phyloP scores from a whole-genome alignment of 2,797 vertebrate species.

The Gallinago nigripennis region DNA sequence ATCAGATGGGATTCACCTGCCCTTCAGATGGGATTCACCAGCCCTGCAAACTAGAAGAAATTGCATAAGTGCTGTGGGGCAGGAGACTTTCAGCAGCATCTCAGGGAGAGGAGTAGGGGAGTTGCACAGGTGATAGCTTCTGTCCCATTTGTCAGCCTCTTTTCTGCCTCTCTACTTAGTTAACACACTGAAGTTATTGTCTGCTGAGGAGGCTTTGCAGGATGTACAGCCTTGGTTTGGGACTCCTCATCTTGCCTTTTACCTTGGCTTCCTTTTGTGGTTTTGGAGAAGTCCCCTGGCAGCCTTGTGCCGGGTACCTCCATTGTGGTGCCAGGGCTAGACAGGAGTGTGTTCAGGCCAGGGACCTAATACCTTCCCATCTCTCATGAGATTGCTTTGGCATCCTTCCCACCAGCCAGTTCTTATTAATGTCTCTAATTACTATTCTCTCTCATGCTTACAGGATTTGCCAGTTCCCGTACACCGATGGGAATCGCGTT shows the following conservation, averaged over 20 bases:
- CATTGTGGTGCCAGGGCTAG: background rate
- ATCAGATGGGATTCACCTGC: background rate
- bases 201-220: background rate
- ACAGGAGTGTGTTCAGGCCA: background rate
- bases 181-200: too few relatives aligned
- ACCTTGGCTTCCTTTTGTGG: background rate
- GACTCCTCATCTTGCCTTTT: background rate
- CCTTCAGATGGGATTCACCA: background rate
- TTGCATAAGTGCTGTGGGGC: background rate
- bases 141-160: background rate
- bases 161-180: background rate
- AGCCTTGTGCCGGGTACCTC: accelerated
- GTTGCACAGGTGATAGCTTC: background rate
- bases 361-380: background rate
- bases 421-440: background rate
- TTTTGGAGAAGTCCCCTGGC: background rate
- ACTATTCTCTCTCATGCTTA: background rate
- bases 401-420: background rate
- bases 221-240: background rate
- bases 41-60: background rate
- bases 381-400: accelerated
- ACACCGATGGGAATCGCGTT: background rate
- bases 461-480: background rate
- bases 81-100: background rate
- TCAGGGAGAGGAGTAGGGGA: background rate